Evolutionary conservation across 2,888 invertebrate species (phyloP), one percentile per base, ranked within the genome.

Genomic region (Drosophila glabriapex): DNA sequence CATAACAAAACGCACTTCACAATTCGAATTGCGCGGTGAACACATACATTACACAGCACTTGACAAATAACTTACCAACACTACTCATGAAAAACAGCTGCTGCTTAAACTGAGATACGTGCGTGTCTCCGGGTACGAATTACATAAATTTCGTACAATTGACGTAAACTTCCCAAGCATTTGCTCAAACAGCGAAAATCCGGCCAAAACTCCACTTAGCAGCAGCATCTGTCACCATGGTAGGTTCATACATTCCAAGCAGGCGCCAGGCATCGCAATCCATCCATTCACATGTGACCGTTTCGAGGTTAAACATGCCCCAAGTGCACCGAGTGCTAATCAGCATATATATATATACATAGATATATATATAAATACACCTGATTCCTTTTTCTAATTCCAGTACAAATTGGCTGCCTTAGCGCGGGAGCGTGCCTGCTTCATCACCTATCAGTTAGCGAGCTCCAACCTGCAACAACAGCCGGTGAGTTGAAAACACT

Each of bases 71-170:
- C 43, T 84, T 56, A 22, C 31, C 76, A 82, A 71, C 83, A 86
- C 87, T 73, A 52, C n/a, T 43, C 50, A 59, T 63, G 56, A 39
- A 66, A 67, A 89, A 76, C 87, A 87, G 89, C 87, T 87, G 87
- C 76, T 62, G 33, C 65, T 71, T 31, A 56, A 55, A 70, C 68
- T 82, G 43, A 67, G 63, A 72, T 72, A 74, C 86, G 83, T 85
- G 83, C 84, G 78, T 76, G 85, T 70, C 75, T 69, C 58, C 64
- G 41, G 46, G 73, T 74, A 56, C 69, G 78, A 92, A 93, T 93
- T 93, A 93, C 89, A 93, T 93, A 93, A 93, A 92, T 87, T 91
- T 78, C 28, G 35, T 63, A 62, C 62, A 43, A 81, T 85, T 81
- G 82, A 72, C 80, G 76, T 76, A 71, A 79, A 76, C 73, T 80